Evolutionary conservation across 2,888 invertebrate genomes (phyloP).

Genomic region (Ochropleura leucogaster): DNA sequence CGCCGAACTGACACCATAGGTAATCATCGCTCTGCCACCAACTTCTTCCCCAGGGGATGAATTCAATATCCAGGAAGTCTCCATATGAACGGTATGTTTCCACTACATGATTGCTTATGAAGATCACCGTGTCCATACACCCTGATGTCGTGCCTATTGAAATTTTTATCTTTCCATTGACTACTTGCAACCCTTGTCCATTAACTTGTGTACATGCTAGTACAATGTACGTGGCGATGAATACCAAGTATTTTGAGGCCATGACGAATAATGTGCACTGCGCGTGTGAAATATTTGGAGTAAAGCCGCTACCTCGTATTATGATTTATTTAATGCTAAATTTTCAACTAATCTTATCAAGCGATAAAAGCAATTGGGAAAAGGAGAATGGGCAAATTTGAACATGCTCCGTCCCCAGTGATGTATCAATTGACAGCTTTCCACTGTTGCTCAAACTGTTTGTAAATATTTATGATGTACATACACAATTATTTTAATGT

Average conservation of each 20-base stretch:
- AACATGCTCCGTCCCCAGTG: not conserved
- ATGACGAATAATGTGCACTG: constrained; percentile 62
- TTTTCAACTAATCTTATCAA: constrained; percentile 25
- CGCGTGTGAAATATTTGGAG: constrained; percentile 29
- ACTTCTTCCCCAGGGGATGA: constrained; percentile 86
- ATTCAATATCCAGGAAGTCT: constrained; percentile 81
- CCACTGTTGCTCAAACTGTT: no score
- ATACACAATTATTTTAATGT: no score
- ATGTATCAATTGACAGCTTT: not conserved
- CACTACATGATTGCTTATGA: constrained; percentile 73
- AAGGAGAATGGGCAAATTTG: constrained; percentile 11
- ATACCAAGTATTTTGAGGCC: constrained; percentile 59
- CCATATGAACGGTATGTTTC: constrained; percentile 76
- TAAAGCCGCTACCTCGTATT: constrained; percentile 24
- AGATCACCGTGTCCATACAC: constrained; percentile 78
- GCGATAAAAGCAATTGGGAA: constrained; percentile 30
- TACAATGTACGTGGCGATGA: constrained; percentile 53
- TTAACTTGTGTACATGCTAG: constrained; percentile 51
- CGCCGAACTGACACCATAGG: constrained; percentile 78
- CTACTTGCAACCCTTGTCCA: constrained; percentile 66
- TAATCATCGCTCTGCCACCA: constrained; percentile 67
- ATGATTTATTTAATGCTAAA: constrained; percentile 41
- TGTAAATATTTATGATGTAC: no score
- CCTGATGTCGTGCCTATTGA: constrained; percentile 79
- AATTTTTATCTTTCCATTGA: constrained; percentile 80